Evolutionary conservation across 1,140 invertebrate genomes (phyloP).

Genomic region (Neodiprion fabricii): DNA sequence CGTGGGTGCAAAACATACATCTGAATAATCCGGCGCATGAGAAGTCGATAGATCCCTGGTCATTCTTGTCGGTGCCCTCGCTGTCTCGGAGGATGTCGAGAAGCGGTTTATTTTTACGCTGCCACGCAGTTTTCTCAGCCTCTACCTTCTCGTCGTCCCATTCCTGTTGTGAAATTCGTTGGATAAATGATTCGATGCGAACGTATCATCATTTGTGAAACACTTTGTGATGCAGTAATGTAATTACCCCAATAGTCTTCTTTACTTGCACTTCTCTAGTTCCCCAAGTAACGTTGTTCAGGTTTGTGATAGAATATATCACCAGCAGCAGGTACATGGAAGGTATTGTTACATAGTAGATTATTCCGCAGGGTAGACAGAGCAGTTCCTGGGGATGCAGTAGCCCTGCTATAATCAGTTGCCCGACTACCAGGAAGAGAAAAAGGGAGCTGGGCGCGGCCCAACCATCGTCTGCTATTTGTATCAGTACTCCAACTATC

Average conservation of each 20-base stretch:
- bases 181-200: neutral
- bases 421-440: conserved; percentile 54
- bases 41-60: conserved; percentile 68
- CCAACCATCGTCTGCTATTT: conserved; percentile 62
- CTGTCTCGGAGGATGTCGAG: neutral
- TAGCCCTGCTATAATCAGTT: conserved; percentile 63
- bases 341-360: conserved; percentile 73
- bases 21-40: conserved; percentile 69
- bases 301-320: conserved; percentile 70
- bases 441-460: conserved; percentile 65
- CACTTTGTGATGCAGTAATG: neutral
- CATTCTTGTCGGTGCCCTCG: neutral
- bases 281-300: conserved; percentile 73
- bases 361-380: conserved; percentile 64
- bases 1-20: conserved; percentile 68
- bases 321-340: conserved; percentile 74
- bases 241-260: conserved; percentile 48
- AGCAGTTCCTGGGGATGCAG: conserved; percentile 69
- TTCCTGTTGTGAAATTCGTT: too few relatives aligned
- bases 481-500: conserved; percentile 67
- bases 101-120: neutral
- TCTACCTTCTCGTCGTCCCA: neutral
- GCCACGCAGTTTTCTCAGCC: neutral
- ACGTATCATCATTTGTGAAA: neutral
- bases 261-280: conserved; percentile 64